Evolutionary conservation across 2,888 invertebrate genomes (phyloP), one percentile per base, ranked within the genome.

Genomic region (Lasioglossum marginatum): DNA sequence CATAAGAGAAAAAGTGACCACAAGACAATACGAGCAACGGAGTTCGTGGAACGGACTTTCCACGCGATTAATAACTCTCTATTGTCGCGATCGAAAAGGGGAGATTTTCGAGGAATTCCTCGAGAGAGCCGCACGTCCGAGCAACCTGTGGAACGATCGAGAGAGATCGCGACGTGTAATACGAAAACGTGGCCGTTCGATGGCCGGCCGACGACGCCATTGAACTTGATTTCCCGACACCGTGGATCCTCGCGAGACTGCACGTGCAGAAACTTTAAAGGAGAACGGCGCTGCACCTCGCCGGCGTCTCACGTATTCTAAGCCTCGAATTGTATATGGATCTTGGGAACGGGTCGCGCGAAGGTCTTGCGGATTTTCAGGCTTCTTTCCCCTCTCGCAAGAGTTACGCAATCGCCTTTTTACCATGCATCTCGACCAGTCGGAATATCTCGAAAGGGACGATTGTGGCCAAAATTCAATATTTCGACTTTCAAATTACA

Each of bases 191-290:
- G 75, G 57, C 60, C 37, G 37, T 83, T 85, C 89, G 87, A 84
- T 89, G 79, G 71, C 81, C 90, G 82, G 90, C 77, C 73, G 70
- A 71, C 81, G 77, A 90, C 87, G 88, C 91, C 91, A 90, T 91
- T 92, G 92, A 92, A 92, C 91, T 92, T 92, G 92, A 92, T 92
- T 92, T 90, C 88, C 89, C 89, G 79, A 74, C 83, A 75, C 84
- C 74, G 75, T 78, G 80, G 84, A 82, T 80, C 78, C 80, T 81
- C 82, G 82, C 80, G 52, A 23, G 82, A 81, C 79, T 83, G 88
- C 88, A 88, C 87, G 88, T 90, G 90, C 86, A 86, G 81, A 86
- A 89, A 91, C 86, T 91, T 82, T 80, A 88, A 89, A 89, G 76
- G 91, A 81, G 87, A 84, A 77, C 80, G 83, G 60, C 81, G 82